phyloP scores from a whole-genome alignment of 2,797 vertebrate genomes.

The Phoebastria nigripes region DNA sequence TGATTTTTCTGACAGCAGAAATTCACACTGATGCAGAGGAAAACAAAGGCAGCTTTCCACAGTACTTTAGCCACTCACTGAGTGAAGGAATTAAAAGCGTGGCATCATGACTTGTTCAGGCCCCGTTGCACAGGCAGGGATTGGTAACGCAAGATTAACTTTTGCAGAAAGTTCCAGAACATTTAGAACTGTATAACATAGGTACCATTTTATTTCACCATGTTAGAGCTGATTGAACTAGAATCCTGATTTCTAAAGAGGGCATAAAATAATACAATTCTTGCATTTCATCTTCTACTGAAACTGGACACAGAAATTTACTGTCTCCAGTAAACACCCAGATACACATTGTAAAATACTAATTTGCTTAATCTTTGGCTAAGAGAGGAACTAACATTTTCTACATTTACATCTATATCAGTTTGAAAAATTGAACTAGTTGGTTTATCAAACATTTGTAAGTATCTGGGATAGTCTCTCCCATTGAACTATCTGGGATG shows the following conservation, averaged over 20 bases:
- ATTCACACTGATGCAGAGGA: background rate
- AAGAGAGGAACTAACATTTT: background rate
- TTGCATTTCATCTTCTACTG: background rate
- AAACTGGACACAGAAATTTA: background rate
- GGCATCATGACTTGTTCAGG: background rate
- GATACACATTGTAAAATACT: background rate
- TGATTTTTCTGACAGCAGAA: background rate
- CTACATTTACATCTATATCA: background rate
- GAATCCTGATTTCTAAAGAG: background rate
- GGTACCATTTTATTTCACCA: background rate
- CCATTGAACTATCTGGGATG: background rate
- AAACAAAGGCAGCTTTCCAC: background rate
- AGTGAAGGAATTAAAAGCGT: background rate
- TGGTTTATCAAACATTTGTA: background rate
- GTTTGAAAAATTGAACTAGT: background rate
- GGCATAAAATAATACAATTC: background rate
- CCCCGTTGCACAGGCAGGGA: background rate
- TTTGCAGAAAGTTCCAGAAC: background rate
- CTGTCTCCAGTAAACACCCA: background rate
- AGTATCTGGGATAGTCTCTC: background rate
- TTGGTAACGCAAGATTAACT: background rate
- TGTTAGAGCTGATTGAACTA: background rate
- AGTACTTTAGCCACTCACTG: background rate
- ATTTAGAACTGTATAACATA: background rate
- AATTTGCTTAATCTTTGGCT: background rate